Conservation (phyloP, 2,797 vertebrate species). For the Sebastes oblongus region DNA sequence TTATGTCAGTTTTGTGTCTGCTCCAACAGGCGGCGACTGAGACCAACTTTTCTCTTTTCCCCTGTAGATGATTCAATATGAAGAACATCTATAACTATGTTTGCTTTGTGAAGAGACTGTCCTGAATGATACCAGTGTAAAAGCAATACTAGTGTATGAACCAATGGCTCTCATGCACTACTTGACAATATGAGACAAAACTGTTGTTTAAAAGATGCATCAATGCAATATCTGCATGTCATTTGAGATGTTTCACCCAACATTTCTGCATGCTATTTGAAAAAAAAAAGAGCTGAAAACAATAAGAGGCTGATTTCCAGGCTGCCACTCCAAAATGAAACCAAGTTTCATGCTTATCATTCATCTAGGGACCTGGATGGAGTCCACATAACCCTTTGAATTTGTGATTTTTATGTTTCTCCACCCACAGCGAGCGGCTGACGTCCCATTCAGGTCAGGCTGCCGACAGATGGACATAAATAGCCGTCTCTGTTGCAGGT, state of each 20-base stretch:
- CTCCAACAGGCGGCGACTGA: constrained; percentile 33
- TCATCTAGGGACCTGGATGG: constrained; percentile 22
- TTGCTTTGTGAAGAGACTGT: background rate
- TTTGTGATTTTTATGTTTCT: constrained; percentile 36
- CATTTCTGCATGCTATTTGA: background rate
- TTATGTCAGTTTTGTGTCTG: background rate
- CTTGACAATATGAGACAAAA: background rate
- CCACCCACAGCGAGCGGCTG: background rate
- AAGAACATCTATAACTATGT: background rate
- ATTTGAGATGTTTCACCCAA: background rate
- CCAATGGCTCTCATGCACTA: background rate
- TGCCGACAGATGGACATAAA: constrained; percentile 61
- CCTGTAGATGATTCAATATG: background rate
- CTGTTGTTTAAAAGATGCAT: background rate
- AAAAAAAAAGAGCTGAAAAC: background rate
- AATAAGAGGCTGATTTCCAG: constrained; percentile 4
- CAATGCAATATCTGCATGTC: background rate
- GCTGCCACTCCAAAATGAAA: background rate
- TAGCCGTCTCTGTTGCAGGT: constrained; percentile 70
- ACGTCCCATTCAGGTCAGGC: constrained; percentile 18
- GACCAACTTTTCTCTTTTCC: background rate
- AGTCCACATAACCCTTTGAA: constrained; percentile 14
- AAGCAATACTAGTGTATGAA: background rate
- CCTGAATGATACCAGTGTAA: background rate
- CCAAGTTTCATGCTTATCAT: constrained; percentile 7